Percentiles rank a stretch among this genome's conserved stretches.
Conservation (phyloP, 2,797 vertebrate genomes). For the Ctenopoma kingsleyae region DNA sequence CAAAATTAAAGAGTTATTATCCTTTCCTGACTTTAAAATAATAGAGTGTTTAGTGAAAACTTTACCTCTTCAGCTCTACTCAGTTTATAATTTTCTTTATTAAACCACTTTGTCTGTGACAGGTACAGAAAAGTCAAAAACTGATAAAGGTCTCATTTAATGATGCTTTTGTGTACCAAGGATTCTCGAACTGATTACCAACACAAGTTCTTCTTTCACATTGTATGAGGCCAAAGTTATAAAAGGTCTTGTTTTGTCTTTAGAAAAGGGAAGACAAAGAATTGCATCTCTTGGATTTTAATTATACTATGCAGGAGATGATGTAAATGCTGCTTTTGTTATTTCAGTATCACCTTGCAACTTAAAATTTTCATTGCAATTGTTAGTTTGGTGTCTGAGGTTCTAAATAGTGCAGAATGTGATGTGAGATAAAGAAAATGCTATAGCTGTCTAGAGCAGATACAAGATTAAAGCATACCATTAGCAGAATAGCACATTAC, state of each 20-base stretch:
- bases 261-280: slow-evolving; percentile 37
- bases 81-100: not conserved
- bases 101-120: slow-evolving; percentile 5
- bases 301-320: slow-evolving; percentile 19
- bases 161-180: slow-evolving; percentile 52
- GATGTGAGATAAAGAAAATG: not conserved
- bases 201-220: slow-evolving; percentile 40
- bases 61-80: not conserved
- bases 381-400: not conserved
- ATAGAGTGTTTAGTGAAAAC: not conserved
- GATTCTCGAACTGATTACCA: slow-evolving; percentile 42
- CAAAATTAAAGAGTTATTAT: not conserved
- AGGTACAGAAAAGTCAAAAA: slow-evolving; percentile 47
- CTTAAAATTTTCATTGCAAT: not conserved
- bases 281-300: not conserved
- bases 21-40: not conserved
- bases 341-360: not conserved
- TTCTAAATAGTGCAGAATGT: not conserved
- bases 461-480: slow-evolving; percentile 25
- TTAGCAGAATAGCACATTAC: slow-evolving; percentile 38
- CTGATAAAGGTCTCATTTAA: slow-evolving; percentile 67
- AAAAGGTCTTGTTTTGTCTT: slow-evolving; percentile 43
- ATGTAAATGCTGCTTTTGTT: slow-evolving; percentile 32
- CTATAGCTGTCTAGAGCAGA: slow-evolving; percentile 1
- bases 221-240: slow-evolving; percentile 45